These are phyloP conservation scores for Scopus umbretta DNA, from an alignment of 2,113 vertebrate species.

Conservation along the genomic window DNA sequence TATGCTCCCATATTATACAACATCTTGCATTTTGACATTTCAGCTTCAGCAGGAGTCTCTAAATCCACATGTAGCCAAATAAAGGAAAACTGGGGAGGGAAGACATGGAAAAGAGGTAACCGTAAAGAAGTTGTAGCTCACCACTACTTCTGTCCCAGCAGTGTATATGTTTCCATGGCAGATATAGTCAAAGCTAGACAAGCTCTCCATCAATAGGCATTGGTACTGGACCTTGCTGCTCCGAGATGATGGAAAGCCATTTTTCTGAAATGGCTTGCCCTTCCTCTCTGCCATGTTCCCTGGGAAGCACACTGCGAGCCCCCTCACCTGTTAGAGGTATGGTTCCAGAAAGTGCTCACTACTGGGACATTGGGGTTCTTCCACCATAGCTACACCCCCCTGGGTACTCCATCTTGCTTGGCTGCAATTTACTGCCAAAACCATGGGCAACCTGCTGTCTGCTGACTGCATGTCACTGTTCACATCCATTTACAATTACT, in stretches of 20 bases:
- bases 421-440: neutral
- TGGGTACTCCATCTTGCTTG: neutral
- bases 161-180: neutral
- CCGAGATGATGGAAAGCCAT: neutral
- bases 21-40: neutral
- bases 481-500: neutral
- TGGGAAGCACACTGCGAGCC: neutral
- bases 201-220: neutral
- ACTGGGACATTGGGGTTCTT: neutral
- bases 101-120: neutral
- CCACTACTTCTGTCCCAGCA: rapidly evolving
- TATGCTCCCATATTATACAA: neutral
- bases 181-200: neutral
- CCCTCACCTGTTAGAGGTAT: neutral
- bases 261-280: neutral
- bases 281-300: neutral
- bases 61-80: neutral
- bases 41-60: neutral
- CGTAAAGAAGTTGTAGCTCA: neutral
- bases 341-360: rapidly evolving
- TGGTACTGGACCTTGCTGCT: neutral
- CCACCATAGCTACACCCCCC: neutral
- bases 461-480: neutral
- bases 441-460: neutral
- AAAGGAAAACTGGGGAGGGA: rapidly evolving